A percentile compares a stretch with the other conserved stretches of the same genome.
Conservation (phyloP, 2,888 invertebrate genomes). For the Xanthorhoe designata region DNA sequence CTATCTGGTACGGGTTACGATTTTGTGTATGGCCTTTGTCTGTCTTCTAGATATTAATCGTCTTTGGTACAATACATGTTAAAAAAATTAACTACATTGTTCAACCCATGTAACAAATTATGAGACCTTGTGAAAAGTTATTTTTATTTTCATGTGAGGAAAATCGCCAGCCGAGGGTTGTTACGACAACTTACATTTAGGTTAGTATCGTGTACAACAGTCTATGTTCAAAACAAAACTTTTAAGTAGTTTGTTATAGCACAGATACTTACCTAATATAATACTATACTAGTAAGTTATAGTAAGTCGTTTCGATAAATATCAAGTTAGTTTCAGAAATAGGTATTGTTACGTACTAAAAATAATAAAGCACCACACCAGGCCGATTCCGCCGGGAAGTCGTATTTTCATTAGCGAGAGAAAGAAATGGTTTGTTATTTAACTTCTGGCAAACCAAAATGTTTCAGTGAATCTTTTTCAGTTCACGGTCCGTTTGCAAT, state of each 20-base stretch:
- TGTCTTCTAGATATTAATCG: no score
- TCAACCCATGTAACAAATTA: no score
- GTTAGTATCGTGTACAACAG: no score
- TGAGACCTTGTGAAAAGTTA: no score
- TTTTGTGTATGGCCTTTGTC: no score
- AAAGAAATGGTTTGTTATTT: conserved; percentile 23
- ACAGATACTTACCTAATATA: not conserved
- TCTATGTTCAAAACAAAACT: not conserved
- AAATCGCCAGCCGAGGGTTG: not conserved
- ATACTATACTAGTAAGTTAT: no score
- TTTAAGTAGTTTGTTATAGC: not conserved
- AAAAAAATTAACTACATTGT: no score
- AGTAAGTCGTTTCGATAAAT: not conserved
- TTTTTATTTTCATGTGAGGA: not conserved
- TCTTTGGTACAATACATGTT: no score
- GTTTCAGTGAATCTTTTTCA: conserved; percentile 25
- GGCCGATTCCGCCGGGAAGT: conserved; percentile 10
- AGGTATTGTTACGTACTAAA: not conserved
- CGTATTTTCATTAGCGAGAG: conserved; percentile 26
- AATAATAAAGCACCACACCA: conserved; percentile 3
- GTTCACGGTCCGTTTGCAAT: conserved; percentile 23
- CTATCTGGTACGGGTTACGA: no score
- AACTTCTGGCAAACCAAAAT: conserved; percentile 25
- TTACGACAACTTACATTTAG: no score
- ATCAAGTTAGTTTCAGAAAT: not conserved